Base-by-base conservation (phyloP, 2,113 vertebrate species). In the Engystomops pustulosus region DNA sequence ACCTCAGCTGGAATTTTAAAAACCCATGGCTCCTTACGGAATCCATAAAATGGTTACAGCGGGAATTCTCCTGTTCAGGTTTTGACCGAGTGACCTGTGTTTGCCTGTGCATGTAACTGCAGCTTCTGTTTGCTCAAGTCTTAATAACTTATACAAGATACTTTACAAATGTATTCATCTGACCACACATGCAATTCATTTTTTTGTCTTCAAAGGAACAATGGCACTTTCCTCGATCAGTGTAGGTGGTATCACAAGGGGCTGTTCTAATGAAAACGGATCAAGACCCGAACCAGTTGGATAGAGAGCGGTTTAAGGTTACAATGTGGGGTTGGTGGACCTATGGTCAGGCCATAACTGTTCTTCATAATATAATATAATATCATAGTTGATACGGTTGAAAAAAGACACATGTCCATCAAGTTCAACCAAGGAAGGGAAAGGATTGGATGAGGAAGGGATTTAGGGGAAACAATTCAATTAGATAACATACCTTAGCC, bases 91-190 rank as follows among this genome's bases (percentile, higher is more conserved):
- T 47, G 41, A 74, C 70, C 44, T 20, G 44, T 49, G 25, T 45
- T 74, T 17, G 23, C 41, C 25, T 30, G 27, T 49, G 44, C 41
- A 15, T 30, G 41, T 49, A 74, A 49, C 70, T 49, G 44, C 70
- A 47, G 70, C 32, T 74, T 49, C 44, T 47, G 2, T 74, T 74
- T 49, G 44, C 25, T 27, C 45, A 74, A 47, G 70, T 49, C 45
- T 74, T 27, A 27, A 44, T 25, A 27, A n/a, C 23, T 49, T 30
- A 14, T 74, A 71, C 38, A 44, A 25, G 41, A 71, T 25, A 74
- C 44, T 74, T 74, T 74, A 74, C 70, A 47, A 25, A 30, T 74
- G n/a, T 27, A 74, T 6, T 49, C 9, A 49, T 67, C 17, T 67
- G 62, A 36, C 62, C 30, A 67, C 30, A 62, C 58, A 67, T 65